Evolutionary conservation across 2,888 invertebrate species (phyloP).

Genomic region (Eutolmus rufibarbis): DNA sequence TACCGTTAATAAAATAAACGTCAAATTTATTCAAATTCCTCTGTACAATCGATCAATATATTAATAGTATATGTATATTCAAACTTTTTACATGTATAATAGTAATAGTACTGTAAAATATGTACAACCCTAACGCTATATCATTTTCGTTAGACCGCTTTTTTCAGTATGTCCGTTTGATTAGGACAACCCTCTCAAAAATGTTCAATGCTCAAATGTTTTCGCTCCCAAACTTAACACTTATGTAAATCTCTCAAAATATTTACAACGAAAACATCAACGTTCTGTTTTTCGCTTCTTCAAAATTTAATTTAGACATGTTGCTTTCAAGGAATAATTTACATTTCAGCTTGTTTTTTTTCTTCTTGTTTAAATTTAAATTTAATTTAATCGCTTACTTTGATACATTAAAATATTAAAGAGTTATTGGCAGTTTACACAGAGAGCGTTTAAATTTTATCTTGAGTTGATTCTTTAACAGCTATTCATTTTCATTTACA

Average conservation of each 20-base stretch:
- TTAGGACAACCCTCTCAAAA: background rate
- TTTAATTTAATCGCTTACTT: background rate
- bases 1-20: conserved; percentile 33
- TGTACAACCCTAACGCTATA: background rate
- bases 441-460: background rate
- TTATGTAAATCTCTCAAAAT: background rate
- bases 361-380: background rate
- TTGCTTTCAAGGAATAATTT: conserved; percentile 11
- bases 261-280: conserved; percentile 15
- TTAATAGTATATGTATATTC: conserved; percentile 7
- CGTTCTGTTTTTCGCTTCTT: background rate
- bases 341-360: background rate
- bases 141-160: background rate
- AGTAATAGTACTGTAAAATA: conserved; percentile 4
- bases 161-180: background rate
- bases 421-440: conserved; percentile 16
- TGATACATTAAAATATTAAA: background rate
- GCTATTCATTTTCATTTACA: background rate
- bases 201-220: background rate
- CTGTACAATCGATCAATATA: conserved; percentile 20
- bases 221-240: background rate
- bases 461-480: background rate
- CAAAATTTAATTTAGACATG: conserved; percentile 18
- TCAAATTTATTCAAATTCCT: conserved; percentile 12
- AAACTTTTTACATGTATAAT: conserved; percentile 17